Base-by-base conservation (phyloP, 2,113 vertebrate species). In the Charadrius vociferus region DNA sequence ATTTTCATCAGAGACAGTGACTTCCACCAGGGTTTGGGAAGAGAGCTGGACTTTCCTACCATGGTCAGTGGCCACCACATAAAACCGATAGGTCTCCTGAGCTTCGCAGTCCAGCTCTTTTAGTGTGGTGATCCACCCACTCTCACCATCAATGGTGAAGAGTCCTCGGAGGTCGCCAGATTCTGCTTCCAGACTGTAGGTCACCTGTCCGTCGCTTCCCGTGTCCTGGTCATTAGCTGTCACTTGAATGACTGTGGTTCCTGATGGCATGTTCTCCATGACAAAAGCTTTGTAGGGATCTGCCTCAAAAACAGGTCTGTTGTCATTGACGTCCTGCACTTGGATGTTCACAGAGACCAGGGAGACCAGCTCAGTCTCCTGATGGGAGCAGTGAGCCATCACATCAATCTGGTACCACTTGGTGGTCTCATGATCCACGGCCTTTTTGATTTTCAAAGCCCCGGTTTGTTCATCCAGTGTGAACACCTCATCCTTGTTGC, bases 351-450 rank as follows among this genome's bases (percentile, higher is more conserved):
- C 98, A 2, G 99, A 99, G 62, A 99, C 99, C 93, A 99, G 97
- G 6, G 99, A 99, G 14, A 99, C 98, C 36, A 99, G 97, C 4
- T 99, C 98, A 1, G 98, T 99, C 45, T 99, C 99, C 8, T 99
- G 98, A 82, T 99, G 99, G 82, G 97, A 99, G 50, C 99, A 99
- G 55, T 98, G 98, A 58, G 99, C 99, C 82, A 99, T 98, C 43
- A 99, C 98, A 36, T 99, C 99, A 55, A 99, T 98, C 97, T 99
- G 99, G 97, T 99, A 99, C 99, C 99, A 99, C 81, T 99, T 99
- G 41, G 99, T 99, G 96, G 98, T 99, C 89, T 99, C 99, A 6
- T 99, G 99, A 88, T 99, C 99, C 43, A 99, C 97, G 32, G 98
- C 97, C 81, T 99, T 99, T 94, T 99, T 98, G 88, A 99, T 67